Evolutionary conservation across 1,140 invertebrate species (phyloP), one percentile per base, ranked within the genome.

Genomic region (Pseudomyrmex dendroicus): DNA sequence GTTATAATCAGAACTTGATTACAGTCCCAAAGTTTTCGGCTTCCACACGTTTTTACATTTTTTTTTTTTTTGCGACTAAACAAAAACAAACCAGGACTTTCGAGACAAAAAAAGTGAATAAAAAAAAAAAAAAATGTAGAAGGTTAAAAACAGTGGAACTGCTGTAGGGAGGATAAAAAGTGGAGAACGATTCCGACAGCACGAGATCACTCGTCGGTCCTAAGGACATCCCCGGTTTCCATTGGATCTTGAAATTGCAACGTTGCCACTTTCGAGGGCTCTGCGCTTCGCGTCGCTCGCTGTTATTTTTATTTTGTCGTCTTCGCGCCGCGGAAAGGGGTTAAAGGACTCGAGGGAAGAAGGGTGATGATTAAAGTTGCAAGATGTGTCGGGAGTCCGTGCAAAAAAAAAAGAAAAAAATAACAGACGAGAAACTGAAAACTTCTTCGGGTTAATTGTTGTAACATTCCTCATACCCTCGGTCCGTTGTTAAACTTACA

Each of bases 91-190:
- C 22, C 25, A 44, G 44, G 35, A 15, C 64, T 50, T 61, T 61
- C 15, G 15, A 85, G 73, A 85, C 85, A 73, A 74, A 73, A 73
- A 77, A 84, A 74, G 83, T 86, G 83, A 76, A 77, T 74, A 73
- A 64, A 52, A 59, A n/a, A n/a, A n/a, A n/a, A n/a, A n/a, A n/a
- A n/a, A n/a, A 52, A 82, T n/a, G 35, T 61, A 56, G 17, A 35
- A 61, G 64, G 10, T 20, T 62, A 17, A 17, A 72, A 44, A 35
- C 12, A 54, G 44, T 35, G 54, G 46, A n/a, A 7, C 25, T 1
- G 17, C 35, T 9, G 13, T 78, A 66, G 77, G 22, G 67, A 9
- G 50, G 22, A 22, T 76, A 54, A 76, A 76, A 50, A 44, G 74
- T 48, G 66, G 72, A 48, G 54, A 54, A 59, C 66, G 64, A 72